Evolutionary conservation across 2,888 invertebrate genomes (phyloP).

Genomic region (Epinotia nisella): DNA sequence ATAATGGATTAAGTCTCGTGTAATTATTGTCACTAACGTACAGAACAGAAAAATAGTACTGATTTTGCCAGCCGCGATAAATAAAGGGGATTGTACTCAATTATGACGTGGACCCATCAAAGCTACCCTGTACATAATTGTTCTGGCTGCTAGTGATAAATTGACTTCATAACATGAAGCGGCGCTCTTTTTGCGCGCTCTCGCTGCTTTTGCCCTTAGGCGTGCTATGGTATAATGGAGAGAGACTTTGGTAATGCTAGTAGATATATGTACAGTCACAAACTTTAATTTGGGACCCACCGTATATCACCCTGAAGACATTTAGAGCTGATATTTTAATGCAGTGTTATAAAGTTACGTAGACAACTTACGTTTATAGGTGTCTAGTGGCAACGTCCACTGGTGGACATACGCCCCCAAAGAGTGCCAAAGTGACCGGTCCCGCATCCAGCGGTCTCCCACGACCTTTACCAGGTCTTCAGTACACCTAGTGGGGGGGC

Average conservation of each 20-base stretch:
- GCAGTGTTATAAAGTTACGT: too few species aligned
- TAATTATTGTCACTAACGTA: neutral
- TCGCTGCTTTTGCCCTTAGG: conserved; percentile 57
- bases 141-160: conserved; percentile 66
- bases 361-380: too few species aligned
- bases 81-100: conserved; percentile 18
- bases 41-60: neutral
- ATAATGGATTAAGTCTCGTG: neutral
- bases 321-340: too few species aligned
- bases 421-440: too few species aligned
- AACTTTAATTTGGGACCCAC: too few species aligned
- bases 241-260: conserved; percentile 14
- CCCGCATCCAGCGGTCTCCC: too few species aligned
- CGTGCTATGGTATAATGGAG: conserved; percentile 35
- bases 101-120: conserved; percentile 53
- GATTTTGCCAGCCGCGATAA: conserved; percentile 10
- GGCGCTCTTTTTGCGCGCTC: conserved; percentile 63
- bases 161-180: conserved; percentile 65
- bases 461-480: too few species aligned
- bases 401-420: too few species aligned
- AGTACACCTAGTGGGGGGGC: too few species aligned
- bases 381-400: too few species aligned
- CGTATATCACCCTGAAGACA: too few species aligned
- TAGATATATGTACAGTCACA: neutral
- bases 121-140: conserved; percentile 62